Percentiles rank a stretch among this genome's conserved stretches.
phyloP scores from a whole-genome alignment of 1,140 invertebrate species.

The Cephus cinctus region DNA sequence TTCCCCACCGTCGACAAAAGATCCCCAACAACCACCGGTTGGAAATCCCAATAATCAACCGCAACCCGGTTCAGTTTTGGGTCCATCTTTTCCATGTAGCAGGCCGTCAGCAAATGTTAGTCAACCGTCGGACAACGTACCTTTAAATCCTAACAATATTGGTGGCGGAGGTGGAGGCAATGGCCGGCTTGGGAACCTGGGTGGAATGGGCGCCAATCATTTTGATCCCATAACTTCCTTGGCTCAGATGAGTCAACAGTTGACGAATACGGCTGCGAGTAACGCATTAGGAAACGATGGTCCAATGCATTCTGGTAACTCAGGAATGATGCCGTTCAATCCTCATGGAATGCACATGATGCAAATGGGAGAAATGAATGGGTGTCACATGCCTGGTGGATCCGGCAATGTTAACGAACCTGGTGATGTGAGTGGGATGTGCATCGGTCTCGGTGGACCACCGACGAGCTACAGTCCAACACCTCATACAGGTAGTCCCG shows the following conservation, averaged over 20 bases:
- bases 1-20: constrained; percentile 45
- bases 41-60: constrained; percentile 40
- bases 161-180: too few relatives aligned
- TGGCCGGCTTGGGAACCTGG: constrained; percentile 50
- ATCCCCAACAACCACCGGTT: constrained; percentile 38
- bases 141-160: constrained; percentile 77
- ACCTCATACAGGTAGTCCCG: constrained; percentile 49
- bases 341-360: constrained; percentile 57
- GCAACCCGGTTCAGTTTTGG: constrained; percentile 25
- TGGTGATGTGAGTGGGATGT: constrained; percentile 57
- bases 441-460: constrained; percentile 56
- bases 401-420: constrained; percentile 56
- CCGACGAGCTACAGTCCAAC: constrained; percentile 50
- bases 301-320: constrained; percentile 51
- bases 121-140: constrained; percentile 73
- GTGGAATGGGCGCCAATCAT: constrained; percentile 61
- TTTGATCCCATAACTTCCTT: constrained; percentile 93
- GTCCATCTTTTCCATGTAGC: constrained; percentile 38
- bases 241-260: constrained; percentile 90
- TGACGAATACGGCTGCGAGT: constrained; percentile 74
- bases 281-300: constrained; percentile 54
- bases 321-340: constrained; percentile 56
- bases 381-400: constrained; percentile 49
- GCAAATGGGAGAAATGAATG: constrained; percentile 56
- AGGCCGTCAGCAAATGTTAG: constrained; percentile 44